Evolutionary conservation across 2,797 vertebrate genomes (phyloP).

Genomic region (Intellagama lesueurii): DNA sequence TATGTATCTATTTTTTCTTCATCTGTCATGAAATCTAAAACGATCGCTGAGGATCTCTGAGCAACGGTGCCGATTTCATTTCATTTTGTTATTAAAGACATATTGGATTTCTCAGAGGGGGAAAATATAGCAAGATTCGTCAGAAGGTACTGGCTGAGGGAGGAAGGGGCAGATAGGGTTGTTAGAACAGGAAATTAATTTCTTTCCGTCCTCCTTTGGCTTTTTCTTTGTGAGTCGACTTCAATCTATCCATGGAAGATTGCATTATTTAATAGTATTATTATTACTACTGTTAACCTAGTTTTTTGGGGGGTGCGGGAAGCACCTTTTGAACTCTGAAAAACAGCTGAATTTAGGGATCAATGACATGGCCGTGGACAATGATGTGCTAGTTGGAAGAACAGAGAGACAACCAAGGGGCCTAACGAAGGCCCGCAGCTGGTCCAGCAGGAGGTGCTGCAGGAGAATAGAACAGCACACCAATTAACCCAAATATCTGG

Average conservation of each 20-base stretch:
- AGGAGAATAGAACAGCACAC: background rate
- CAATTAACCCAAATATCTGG: constrained; percentile 2
- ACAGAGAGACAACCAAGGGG: constrained; percentile 38
- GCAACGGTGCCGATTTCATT: constrained; percentile 70
- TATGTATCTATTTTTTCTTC: constrained; percentile 71
- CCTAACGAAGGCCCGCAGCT: constrained; percentile 15
- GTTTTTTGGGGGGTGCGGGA: background rate
- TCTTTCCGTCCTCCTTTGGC: constrained; percentile 30
- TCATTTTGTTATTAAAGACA: constrained; percentile 73
- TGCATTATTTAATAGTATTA: background rate
- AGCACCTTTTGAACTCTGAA: constrained; percentile 50
- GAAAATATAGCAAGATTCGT: constrained; percentile 59
- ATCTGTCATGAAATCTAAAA: constrained; percentile 71
- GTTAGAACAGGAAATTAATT: constrained; percentile 71
- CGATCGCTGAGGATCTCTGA: constrained; percentile 72
- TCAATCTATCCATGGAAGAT: constrained; percentile 49
- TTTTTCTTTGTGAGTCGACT: constrained; percentile 34
- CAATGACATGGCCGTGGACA: too few species aligned
- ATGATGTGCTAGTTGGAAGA: constrained; percentile 58
- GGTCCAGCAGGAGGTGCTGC: constrained; percentile 56
- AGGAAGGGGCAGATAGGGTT: constrained; percentile 62
- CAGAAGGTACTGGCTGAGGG: constrained; percentile 65
- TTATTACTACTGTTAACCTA: background rate
- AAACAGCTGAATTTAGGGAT: constrained; percentile 46
- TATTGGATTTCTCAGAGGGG: constrained; percentile 73